Percentiles rank a stretch among this genome's conserved stretches.
Evolutionary conservation across 1,140 invertebrate species (phyloP).

Genomic region (Drosophila jambulina): DNA sequence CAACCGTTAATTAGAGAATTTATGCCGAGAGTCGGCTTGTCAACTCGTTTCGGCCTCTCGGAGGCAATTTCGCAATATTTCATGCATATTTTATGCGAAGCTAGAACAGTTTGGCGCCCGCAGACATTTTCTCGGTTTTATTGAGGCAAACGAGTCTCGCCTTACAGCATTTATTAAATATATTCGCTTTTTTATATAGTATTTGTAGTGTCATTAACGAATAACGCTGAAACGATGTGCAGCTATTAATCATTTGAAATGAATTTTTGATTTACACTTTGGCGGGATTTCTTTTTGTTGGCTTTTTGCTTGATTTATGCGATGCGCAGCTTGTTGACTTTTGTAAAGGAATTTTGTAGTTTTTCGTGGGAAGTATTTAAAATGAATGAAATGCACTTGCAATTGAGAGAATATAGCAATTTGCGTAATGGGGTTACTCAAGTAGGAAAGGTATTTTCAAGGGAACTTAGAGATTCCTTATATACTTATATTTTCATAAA

Average conservation of each 20-base stretch:
- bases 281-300: slow-evolving; percentile 71
- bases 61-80: slow-evolving; percentile 55
- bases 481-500: neutral
- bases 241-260: slow-evolving; percentile 79
- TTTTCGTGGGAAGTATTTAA: slow-evolving; percentile 61
- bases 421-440: slow-evolving; percentile 4
- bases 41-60: slow-evolving; percentile 67
- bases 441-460: neutral
- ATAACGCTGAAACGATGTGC: slow-evolving; percentile 67
- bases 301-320: slow-evolving; percentile 73
- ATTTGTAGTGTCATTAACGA: slow-evolving; percentile 73
- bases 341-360: slow-evolving; percentile 22
- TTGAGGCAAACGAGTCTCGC: slow-evolving; percentile 70
- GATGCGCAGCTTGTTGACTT: slow-evolving; percentile 42
- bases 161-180: slow-evolving; percentile 35
- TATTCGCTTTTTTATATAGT: slow-evolving; percentile 20
- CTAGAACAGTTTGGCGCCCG: slow-evolving; percentile 53
- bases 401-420: slow-evolving; percentile 7
- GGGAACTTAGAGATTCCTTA: neutral
- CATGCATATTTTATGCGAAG: slow-evolving; percentile 48
- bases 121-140: slow-evolving; percentile 68
- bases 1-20: slow-evolving; percentile 82
- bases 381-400: slow-evolving; percentile 64
- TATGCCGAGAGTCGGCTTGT: slow-evolving; percentile 73
- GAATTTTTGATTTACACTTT: slow-evolving; percentile 53